Conservation (phyloP, 2,888 invertebrate species). For the Cosmia trapezina region DNA sequence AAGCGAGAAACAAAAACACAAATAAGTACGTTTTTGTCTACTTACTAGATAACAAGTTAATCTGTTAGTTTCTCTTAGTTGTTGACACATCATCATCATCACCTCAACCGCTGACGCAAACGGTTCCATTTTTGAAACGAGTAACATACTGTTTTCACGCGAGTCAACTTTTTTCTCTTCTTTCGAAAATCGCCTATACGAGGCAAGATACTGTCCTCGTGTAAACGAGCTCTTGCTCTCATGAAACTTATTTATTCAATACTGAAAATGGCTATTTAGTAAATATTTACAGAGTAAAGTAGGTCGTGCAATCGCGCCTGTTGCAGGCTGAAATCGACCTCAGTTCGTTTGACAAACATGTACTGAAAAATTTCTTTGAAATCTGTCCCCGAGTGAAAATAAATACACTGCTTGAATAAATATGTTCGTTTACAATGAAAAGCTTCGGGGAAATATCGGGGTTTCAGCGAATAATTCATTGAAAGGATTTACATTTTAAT, state of each 20-base stretch:
- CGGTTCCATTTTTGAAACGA: neutral
- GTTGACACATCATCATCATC: neutral
- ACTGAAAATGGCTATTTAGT: constrained; percentile 24
- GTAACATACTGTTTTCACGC: neutral
- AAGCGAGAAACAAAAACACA: neutral
- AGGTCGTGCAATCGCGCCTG: constrained; percentile 24
- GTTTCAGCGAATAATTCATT: constrained; percentile 13
- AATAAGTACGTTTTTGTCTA: neutral
- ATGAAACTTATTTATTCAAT: constrained; percentile 36
- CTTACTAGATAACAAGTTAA: too few species aligned
- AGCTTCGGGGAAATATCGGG: constrained; percentile 25
- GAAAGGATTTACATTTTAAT: constrained; percentile 43
- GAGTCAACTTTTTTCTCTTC: neutral
- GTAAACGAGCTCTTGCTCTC: constrained; percentile 1
- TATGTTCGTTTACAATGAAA: constrained; percentile 22
- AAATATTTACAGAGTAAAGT: constrained; percentile 40
- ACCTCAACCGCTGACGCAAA: neutral
- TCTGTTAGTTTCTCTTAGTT: neutral
- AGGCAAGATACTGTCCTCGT: neutral
- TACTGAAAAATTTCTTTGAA: constrained; percentile 20
- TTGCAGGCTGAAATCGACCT: constrained; percentile 6
- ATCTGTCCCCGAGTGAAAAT: constrained; percentile 25
- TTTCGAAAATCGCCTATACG: neutral
- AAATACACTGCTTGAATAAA: constrained; percentile 23
- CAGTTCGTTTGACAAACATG: constrained; percentile 7